Conservation (phyloP, 2,113 vertebrate genomes). For the Amia ocellicauda region DNA sequence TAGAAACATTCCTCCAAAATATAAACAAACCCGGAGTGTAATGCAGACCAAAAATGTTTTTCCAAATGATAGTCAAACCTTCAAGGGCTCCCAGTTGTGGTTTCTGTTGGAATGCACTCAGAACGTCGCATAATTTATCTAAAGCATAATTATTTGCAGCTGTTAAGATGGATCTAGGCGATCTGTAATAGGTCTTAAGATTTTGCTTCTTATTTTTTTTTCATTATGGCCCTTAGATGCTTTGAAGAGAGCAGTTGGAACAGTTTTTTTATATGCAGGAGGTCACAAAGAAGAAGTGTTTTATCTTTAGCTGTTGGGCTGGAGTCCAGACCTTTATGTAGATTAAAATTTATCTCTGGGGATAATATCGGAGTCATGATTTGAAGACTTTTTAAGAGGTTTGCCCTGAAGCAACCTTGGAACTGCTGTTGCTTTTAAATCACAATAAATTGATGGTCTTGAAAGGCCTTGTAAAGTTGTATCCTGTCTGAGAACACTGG, state of each 20-base stretch:
- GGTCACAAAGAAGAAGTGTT: neutral
- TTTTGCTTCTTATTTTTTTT: too few species aligned
- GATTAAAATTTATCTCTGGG: neutral
- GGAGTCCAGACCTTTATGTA: neutral
- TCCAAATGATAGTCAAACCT: slow-evolving; percentile 46
- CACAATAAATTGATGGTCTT: neutral
- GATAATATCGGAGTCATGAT: neutral
- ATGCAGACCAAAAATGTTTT: slow-evolving; percentile 52
- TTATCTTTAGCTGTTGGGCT: neutral
- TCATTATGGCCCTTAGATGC: neutral
- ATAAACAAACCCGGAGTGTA: slow-evolving; percentile 53
- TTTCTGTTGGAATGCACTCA: slow-evolving; percentile 53
- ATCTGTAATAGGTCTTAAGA: neutral
- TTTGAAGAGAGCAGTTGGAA: neutral
- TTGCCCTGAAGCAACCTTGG: neutral
- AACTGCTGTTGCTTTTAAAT: neutral
- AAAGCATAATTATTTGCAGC: slow-evolving; percentile 30
- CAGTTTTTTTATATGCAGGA: neutral
- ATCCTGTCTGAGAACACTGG: neutral
- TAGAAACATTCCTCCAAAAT: slow-evolving; percentile 54
- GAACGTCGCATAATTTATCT: slow-evolving; percentile 45
- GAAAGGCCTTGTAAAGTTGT: neutral
- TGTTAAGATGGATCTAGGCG: neutral
- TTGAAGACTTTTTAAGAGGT: neutral
- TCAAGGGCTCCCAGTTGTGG: slow-evolving; percentile 41